Evolutionary conservation across 1,140 invertebrate genomes (phyloP), one percentile per base, ranked within the genome.

Genomic region (Chrysopa pallens): DNA sequence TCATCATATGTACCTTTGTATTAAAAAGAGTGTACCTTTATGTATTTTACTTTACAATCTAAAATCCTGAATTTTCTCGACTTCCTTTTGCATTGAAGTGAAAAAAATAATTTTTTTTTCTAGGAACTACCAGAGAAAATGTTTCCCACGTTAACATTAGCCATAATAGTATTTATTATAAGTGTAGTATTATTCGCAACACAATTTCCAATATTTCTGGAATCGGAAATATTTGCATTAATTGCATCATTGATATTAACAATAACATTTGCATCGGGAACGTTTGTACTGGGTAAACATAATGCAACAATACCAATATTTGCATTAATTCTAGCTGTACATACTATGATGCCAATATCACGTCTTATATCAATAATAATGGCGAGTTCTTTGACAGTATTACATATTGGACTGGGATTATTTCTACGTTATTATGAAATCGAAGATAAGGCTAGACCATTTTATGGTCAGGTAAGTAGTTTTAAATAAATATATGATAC

Each of bases 281-380:
- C 68, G 0, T 44, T 65, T 0, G 50, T 68, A 29, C 60, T 72
- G 47, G 69, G 65, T 0, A 67, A 65, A 7, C 55, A 67, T 36
- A 66, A 72, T 43, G 73, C 74, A 2, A 70, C 73, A 1, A 52
- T 78, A 41, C 71, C 74, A 2, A 63, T 80, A 17, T 78, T 77
- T 48, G 71, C 74, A 6, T 58, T 79, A 0, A 66, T 80, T 50
- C 50, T 80, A 56, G 76, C 73, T 51, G 68, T 77, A 35, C 76
- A 80, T 51, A 78, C 77, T 37, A 79, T 79, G 76, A 65, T 80
- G 59, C 77, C 77, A 1, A 67, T 79, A 46, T 73, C 76, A 1
- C 61, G 73, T 50, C 57, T 69, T 1, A 68, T 78, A 35, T 69
- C 76, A 3, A 53, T 76, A 17, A 62, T 67, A 1, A 57, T 79